These are phyloP conservation scores for Limonius californicus DNA, from an alignment of 1,140 invertebrate species.

Conservation along the genomic window DNA sequence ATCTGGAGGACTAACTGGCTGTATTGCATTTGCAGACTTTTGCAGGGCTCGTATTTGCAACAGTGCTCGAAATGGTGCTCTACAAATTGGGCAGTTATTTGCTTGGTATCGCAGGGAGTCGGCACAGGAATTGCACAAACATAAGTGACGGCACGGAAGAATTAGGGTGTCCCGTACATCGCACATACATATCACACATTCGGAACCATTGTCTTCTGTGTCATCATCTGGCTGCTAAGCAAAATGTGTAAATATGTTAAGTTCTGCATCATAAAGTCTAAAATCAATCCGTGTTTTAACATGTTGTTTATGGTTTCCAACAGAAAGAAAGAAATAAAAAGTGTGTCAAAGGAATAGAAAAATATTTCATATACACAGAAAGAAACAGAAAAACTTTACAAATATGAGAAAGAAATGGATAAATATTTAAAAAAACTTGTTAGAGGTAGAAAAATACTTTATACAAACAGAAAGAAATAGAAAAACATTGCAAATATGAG, in stretches of 20 bases:
- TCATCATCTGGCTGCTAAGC: constrained; percentile 88
- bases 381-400: too few species aligned
- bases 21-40: constrained; percentile 59
- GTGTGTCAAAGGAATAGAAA: too few species aligned
- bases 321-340: too few species aligned
- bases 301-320: constrained; percentile 9
- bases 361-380: too few species aligned
- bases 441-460: too few species aligned
- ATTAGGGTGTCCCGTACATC: constrained; percentile 96
- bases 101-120: constrained; percentile 96
- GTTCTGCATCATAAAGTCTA: too few species aligned
- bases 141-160: constrained; percentile 95
- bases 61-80: constrained; percentile 93
- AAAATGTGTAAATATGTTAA: too few species aligned
- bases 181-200: constrained; percentile 99
- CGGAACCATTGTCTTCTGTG: constrained; percentile 92
- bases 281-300: constrained; percentile 16
- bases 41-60: constrained; percentile 93
- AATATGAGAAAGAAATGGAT: too few species aligned
- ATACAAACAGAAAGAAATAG: too few species aligned
- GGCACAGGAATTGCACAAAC: constrained; percentile 95
- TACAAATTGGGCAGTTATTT: constrained; percentile 97
- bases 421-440: too few species aligned
- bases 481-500: too few species aligned
- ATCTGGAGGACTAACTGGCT: constrained; percentile 53